Evolutionary conservation across 1,140 invertebrate species (phyloP), one percentile per base, ranked within the genome.

Genomic region (Macrotrachela quadricornifera): DNA sequence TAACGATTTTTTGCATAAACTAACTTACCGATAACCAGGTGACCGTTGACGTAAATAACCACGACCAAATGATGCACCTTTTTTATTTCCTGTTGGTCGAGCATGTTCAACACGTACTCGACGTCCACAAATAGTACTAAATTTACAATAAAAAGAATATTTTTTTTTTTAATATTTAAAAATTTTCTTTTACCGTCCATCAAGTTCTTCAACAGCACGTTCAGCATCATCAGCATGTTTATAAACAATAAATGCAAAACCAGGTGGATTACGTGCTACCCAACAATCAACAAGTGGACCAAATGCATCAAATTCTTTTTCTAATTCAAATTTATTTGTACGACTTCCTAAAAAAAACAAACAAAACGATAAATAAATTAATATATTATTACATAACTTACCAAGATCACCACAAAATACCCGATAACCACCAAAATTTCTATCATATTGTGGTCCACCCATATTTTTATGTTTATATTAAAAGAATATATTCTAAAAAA

Each of bases 181-280:
- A 36, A 12, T 36, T 36, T 66, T n/a, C 16, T 49, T 67, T 67
- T 67, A 77, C 76, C 71, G 69, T 63, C 90, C 90, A 74, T 96
- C 88, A 54, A 96, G 71, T 45, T 80, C 85, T 62, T 83, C 74
- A n/a, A 87, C 81, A 14, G 86, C 83, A 73, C 94, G 87, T 65
- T 87, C 85, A 10, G 87, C 87, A 72, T 94, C 87, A 64, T 84
- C 79, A 62, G 79, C 76, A 68, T 88, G 87, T 71, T 94, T 86
- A 71, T 87, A 94, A 69, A 92, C 86, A 15, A 94, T 82, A 72
- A 94, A 94, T 12, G 86, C 88, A 74, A 94, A 94, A 39, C 87
- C 69, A 16, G 67, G 61, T n/a, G 69, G 69, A 50, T 91, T 90
- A 60, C 85, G 74, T 1, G 86, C 87, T 6, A 92, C 84, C 68